phyloP scores from a whole-genome alignment of 2,113 vertebrate species.

The Conger conger region DNA sequence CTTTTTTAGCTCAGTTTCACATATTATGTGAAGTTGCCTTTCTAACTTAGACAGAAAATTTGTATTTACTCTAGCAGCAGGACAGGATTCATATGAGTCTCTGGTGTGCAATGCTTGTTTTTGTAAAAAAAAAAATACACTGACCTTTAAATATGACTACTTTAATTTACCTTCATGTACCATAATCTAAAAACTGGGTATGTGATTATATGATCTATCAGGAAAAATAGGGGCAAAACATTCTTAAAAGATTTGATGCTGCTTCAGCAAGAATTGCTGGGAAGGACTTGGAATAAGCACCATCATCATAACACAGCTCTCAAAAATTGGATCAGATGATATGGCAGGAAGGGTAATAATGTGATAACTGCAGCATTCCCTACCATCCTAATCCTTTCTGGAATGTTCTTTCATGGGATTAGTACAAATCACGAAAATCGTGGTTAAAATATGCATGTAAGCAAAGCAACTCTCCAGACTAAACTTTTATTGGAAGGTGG shows the following conservation, averaged over 20 bases:
- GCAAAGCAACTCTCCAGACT: background rate
- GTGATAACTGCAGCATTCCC: slow-evolving; percentile 17
- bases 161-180: background rate
- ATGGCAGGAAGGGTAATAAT: background rate
- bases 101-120: background rate
- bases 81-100: slow-evolving; percentile 11
- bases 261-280: background rate
- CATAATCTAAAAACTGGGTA: background rate
- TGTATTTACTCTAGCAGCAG: background rate
- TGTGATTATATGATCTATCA: slow-evolving; percentile 37
- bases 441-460: slow-evolving; percentile 4
- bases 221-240: background rate
- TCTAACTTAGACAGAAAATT: slow-evolving; percentile 35
- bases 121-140: background rate
- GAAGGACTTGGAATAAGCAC: background rate
- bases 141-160: background rate
- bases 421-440: slow-evolving; percentile 18
- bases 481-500: background rate
- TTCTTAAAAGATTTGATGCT: slow-evolving; percentile 20
- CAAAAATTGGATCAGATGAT: slow-evolving; percentile 22
- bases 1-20: slow-evolving; percentile 42
- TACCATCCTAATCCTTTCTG: slow-evolving; percentile 1
- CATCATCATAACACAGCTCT: background rate
- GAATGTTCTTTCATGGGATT: slow-evolving; percentile 28
- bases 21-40: slow-evolving; percentile 40